These are phyloP conservation scores for Tenualosa thibaudeaui DNA, from an alignment of 2,797 vertebrate species.

Conservation along the genomic window DNA sequence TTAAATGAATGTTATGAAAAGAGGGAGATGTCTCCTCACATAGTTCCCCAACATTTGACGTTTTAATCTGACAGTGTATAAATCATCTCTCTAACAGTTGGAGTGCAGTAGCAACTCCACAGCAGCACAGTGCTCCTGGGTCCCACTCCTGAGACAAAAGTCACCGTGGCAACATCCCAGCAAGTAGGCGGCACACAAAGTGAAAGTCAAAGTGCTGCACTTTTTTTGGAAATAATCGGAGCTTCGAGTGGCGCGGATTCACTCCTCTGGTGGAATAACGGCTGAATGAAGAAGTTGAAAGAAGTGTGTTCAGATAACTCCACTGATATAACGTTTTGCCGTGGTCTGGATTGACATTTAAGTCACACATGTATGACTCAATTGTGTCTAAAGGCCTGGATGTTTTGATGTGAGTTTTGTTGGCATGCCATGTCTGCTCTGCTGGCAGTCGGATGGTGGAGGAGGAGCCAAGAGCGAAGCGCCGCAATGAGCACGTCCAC, in stretches of 20 bases:
- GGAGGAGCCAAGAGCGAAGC: neutral
- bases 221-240: constrained; percentile 16
- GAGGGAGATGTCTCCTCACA: neutral
- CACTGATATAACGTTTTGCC: neutral
- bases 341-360: neutral
- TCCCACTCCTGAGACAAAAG: constrained; percentile 30
- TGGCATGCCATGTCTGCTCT: constrained; percentile 4
- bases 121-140: neutral
- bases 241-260: constrained; percentile 38
- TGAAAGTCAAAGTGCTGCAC: constrained; percentile 29
- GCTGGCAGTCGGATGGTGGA: neutral
- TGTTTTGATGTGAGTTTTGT: constrained; percentile 14
- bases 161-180: constrained; percentile 27
- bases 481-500: neutral
- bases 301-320: neutral
- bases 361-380: constrained; percentile 18
- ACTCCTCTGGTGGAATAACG: constrained; percentile 14
- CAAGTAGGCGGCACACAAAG: constrained; percentile 36
- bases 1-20: neutral
- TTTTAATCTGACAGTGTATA: neutral
- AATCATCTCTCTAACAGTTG: constrained; percentile 34
- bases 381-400: neutral
- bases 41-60: neutral
- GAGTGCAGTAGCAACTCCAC: neutral
- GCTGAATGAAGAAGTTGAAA: constrained; percentile 9